These are phyloP conservation scores for Quadriops clusia DNA, from an alignment of 2,888 invertebrate genomes.

Conservation along the genomic window DNA sequence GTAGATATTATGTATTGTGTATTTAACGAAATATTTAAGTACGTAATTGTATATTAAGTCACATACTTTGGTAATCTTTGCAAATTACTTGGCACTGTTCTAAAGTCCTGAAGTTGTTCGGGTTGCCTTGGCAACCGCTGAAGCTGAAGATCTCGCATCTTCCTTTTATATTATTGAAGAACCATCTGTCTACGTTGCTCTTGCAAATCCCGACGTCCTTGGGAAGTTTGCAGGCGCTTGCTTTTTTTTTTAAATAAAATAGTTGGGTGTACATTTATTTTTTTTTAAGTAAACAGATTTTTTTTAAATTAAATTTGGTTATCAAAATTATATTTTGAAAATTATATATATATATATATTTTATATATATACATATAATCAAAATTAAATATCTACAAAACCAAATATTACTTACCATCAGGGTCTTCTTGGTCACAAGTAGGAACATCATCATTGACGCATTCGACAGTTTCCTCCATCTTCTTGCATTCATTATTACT, in stretches of 20 bases:
- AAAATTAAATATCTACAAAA: too few relatives aligned
- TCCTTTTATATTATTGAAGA: constrained; percentile 58
- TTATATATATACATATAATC: too few relatives aligned
- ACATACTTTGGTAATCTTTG: constrained; percentile 39
- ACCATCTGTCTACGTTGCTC: constrained; percentile 70
- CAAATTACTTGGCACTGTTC: constrained; percentile 60
- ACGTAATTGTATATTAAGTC: constrained; percentile 12
- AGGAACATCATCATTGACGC: constrained; percentile 30
- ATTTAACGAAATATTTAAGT: neutral
- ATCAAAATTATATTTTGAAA: too few relatives aligned
- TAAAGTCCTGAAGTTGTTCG: constrained; percentile 71
- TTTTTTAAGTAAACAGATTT: too few relatives aligned
- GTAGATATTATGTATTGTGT: neutral
- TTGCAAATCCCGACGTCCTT: constrained; percentile 65
- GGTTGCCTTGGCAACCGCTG: constrained; percentile 81
- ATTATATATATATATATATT: too few relatives aligned
- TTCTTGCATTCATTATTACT: constrained; percentile 35
- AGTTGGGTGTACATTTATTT: too few relatives aligned
- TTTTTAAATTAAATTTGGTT: too few relatives aligned
- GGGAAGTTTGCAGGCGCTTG: constrained; percentile 43
- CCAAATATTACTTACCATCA: too few relatives aligned
- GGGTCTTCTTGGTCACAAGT: constrained; percentile 28
- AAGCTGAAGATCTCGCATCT: constrained; percentile 76
- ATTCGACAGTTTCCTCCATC: constrained; percentile 41
- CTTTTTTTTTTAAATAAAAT: constrained; percentile 9